Conservation (phyloP, 2,888 invertebrate species). For the Minunthozetes semirufus region DNA sequence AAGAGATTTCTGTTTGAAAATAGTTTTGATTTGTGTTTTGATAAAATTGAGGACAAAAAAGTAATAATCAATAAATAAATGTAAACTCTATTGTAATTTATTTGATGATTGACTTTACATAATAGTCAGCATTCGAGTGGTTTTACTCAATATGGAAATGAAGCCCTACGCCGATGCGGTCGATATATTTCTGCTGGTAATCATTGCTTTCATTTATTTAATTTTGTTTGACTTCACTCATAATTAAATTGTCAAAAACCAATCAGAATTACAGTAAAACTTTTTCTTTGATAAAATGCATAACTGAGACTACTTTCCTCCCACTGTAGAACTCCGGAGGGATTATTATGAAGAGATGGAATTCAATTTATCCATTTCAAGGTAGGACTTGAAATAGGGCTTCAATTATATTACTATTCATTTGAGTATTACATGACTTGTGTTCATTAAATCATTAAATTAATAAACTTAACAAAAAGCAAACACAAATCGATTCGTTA, state of each 20-base stretch:
- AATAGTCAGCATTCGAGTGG: conserved; percentile 49
- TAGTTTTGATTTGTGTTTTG: too few relatives aligned
- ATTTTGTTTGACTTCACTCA: not conserved
- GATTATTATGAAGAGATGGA: conserved; percentile 42
- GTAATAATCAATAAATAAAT: not conserved
- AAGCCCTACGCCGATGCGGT: conserved; percentile 50
- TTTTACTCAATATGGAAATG: conserved; percentile 49
- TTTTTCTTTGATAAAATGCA: not conserved
- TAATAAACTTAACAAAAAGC: not conserved
- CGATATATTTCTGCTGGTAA: conserved; percentile 49
- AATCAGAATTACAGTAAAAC: not conserved
- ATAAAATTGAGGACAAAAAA: not conserved
- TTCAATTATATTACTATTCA: not conserved
- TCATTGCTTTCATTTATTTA: conserved; percentile 32
- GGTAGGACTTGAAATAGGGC: not conserved
- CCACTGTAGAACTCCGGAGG: conserved; percentile 39
- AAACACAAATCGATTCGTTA: not conserved
- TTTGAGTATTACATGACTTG: not conserved
- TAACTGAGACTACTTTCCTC: not conserved
- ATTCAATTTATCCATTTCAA: conserved; percentile 40
- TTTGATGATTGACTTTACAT: conserved; percentile 21
- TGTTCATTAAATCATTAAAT: not conserved
- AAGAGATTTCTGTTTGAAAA: too few relatives aligned
- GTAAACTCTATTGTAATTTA: not conserved
- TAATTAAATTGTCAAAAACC: not conserved